A percentile compares a stretch with the other conserved stretches of the same genome.
phyloP scores from a whole-genome alignment of 2,113 vertebrate genomes.

The Chaenocephalus aceratus region DNA sequence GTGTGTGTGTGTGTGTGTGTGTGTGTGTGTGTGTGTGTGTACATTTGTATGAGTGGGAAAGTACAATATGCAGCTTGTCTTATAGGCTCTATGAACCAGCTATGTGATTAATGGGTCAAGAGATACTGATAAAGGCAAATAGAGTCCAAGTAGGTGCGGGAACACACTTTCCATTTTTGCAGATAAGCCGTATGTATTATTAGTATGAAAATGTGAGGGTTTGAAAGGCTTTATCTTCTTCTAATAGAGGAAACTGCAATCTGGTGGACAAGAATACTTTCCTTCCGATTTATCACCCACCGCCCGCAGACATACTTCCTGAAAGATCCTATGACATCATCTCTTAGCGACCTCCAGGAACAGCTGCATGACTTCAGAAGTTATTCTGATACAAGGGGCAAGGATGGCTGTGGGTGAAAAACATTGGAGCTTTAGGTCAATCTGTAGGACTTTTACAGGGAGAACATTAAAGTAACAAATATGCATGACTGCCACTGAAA shows the following conservation, averaged over 20 bases:
- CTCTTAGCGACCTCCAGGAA: constrained; percentile 50
- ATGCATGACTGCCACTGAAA: neutral
- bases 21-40: constrained; percentile 5
- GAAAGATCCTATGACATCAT: constrained; percentile 71
- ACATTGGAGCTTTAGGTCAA: neutral
- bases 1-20: neutral
- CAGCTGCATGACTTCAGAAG: constrained; percentile 58
- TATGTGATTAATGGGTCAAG: constrained; percentile 38
- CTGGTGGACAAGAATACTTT: constrained; percentile 46
- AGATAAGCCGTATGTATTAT: constrained; percentile 38
- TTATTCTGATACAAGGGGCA: constrained; percentile 49
- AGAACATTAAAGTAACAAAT: neutral
- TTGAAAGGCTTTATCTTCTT: constrained; percentile 37
- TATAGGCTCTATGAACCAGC: neutral
- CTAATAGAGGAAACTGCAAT: constrained; percentile 38
- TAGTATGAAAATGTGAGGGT: constrained; percentile 21
- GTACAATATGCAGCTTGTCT: constrained; percentile 6
- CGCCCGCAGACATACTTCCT: constrained; percentile 36
- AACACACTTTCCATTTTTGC: constrained; percentile 51
- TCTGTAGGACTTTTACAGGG: neutral
- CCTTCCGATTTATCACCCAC: constrained; percentile 1
- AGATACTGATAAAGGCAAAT: constrained; percentile 45
- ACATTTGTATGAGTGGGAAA: constrained; percentile 6
- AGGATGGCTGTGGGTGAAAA: neutral
- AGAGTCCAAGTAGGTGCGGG: constrained; percentile 38